These are phyloP conservation scores for Seriola aureovittata DNA, from an alignment of 2,113 vertebrate genomes.

Conservation along the genomic window DNA sequence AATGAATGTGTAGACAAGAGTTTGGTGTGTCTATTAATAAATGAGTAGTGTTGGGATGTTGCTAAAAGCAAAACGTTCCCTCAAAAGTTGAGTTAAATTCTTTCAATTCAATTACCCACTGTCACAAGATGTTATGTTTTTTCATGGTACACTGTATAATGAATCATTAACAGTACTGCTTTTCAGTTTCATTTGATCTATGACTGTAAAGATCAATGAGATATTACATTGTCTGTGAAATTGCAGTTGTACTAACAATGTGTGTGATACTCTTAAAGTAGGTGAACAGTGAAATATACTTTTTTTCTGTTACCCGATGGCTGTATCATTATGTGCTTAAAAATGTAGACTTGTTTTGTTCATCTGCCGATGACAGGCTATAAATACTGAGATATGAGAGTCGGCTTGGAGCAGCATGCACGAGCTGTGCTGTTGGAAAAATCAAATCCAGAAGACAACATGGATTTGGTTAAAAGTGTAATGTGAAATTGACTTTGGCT, in stretches of 20 bases:
- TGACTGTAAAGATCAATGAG: neutral
- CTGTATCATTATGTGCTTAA: neutral
- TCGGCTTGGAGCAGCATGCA: slow-evolving; percentile 17
- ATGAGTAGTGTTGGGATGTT: neutral
- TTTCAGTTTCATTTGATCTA: neutral
- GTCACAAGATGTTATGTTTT: neutral
- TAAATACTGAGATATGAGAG: slow-evolving; percentile 25
- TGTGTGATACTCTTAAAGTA: neutral
- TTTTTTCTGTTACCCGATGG: neutral
- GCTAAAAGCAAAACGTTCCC: neutral
- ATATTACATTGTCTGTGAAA: neutral
- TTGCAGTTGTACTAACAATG: neutral
- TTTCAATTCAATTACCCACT: neutral
- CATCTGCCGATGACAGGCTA: slow-evolving; percentile 25
- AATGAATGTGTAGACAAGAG: neutral
- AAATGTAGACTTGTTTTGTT: neutral
- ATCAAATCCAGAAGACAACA: slow-evolving; percentile 32
- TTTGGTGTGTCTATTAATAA: neutral
- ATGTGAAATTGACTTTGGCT: slow-evolving; percentile 12
- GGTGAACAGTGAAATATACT: neutral
- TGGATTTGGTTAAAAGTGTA: slow-evolving; percentile 12
- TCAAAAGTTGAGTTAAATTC: neutral
- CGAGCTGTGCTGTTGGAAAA: neutral
- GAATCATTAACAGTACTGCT: no score
- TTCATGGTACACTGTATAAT: no score